Percentiles rank a stretch among this genome's conserved stretches.
Evolutionary conservation across 2,888 invertebrate species (phyloP).

Genomic region (Chymomyza caudatula): DNA sequence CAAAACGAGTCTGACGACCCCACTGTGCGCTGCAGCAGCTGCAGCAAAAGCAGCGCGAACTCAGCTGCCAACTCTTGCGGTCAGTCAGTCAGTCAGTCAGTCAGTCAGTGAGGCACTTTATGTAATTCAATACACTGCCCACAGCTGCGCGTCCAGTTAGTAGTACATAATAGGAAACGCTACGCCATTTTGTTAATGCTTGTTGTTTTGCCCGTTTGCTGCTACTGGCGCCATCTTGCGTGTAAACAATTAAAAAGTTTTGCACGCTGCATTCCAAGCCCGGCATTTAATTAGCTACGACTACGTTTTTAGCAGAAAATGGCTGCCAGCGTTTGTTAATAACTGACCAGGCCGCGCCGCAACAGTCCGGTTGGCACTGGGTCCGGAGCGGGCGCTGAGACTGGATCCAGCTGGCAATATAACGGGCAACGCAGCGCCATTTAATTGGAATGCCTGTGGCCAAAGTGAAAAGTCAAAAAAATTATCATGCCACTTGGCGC

Average conservation of each 20-base stretch:
- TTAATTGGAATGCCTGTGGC: conserved; percentile 64
- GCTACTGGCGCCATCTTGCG: conserved; percentile 62
- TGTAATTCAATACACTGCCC: background rate
- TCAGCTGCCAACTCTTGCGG: background rate
- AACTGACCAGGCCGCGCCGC: background rate
- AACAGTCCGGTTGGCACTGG: background rate
- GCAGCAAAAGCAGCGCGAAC: too few species aligned
- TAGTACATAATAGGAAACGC: background rate
- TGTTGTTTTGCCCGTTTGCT: conserved; percentile 19
- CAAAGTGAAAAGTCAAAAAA: conserved; percentile 5
- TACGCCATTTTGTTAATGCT: conserved; percentile 11
- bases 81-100: background rate
- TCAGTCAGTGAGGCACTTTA: background rate
- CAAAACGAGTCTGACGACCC: too few species aligned
- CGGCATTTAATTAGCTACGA: conserved; percentile 59
- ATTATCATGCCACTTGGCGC: conserved; percentile 3
- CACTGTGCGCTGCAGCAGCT: too few species aligned
- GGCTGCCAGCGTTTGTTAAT: background rate
- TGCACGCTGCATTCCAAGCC: conserved; percentile 52
- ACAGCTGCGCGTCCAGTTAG: background rate
- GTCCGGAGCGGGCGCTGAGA: background rate
- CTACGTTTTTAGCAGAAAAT: conserved; percentile 9
- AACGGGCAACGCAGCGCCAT: conserved; percentile 32
- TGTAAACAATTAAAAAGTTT: conserved; percentile 67
- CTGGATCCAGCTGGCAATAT: background rate